A percentile compares a stretch with the other conserved stretches of the same genome.
Evolutionary conservation across 2,888 invertebrate species (phyloP).

Genomic region (Lissocephala sabroskyi): DNA sequence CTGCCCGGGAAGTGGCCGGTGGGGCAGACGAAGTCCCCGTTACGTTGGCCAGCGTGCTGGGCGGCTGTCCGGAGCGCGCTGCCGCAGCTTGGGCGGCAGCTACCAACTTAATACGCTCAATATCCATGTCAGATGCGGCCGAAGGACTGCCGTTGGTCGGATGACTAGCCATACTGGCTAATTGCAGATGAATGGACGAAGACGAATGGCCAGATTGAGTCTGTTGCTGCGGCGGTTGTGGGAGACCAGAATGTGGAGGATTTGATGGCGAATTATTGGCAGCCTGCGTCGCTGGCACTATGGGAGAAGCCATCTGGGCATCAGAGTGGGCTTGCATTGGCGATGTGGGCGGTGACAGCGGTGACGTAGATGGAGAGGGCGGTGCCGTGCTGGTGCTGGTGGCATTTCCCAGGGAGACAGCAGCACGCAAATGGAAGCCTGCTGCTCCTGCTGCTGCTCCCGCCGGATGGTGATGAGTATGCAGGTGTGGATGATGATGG

Average conservation of each 20-base stretch:
- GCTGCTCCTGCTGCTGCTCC: conserved; percentile 24
- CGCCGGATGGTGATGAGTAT: conserved; percentile 32
- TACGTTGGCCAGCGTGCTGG: conserved; percentile 39
- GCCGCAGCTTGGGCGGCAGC: conserved; percentile 65
- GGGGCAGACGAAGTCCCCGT: conserved; percentile 25
- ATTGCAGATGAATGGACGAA: conserved; percentile 21
- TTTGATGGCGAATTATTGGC: conserved; percentile 23
- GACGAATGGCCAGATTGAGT: neutral
- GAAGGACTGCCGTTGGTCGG: conserved; percentile 28
- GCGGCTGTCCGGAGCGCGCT: conserved; percentile 40
- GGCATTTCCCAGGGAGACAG: conserved; percentile 23
- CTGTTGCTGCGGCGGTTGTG: conserved; percentile 8
- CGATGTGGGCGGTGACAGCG: conserved; percentile 65
- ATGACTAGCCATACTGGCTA: conserved; percentile 16
- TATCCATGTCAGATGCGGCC: conserved; percentile 63
- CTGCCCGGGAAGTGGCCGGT: conserved; percentile 47
- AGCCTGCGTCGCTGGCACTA: conserved; percentile 29
- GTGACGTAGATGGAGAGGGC: conserved; percentile 63
- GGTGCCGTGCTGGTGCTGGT: conserved; percentile 32
- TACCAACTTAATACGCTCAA: conserved; percentile 72
- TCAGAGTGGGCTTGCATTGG: conserved; percentile 50
- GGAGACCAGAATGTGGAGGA: conserved; percentile 29
- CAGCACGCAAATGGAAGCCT: conserved; percentile 57
- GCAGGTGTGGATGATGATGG: conserved; percentile 38
- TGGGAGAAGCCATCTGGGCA: conserved; percentile 34